A percentile compares a stretch with the other conserved stretches of the same genome.
These are phyloP conservation scores for Psettodes erumei DNA, from an alignment of 2,113 vertebrate species.

Conservation along the genomic window DNA sequence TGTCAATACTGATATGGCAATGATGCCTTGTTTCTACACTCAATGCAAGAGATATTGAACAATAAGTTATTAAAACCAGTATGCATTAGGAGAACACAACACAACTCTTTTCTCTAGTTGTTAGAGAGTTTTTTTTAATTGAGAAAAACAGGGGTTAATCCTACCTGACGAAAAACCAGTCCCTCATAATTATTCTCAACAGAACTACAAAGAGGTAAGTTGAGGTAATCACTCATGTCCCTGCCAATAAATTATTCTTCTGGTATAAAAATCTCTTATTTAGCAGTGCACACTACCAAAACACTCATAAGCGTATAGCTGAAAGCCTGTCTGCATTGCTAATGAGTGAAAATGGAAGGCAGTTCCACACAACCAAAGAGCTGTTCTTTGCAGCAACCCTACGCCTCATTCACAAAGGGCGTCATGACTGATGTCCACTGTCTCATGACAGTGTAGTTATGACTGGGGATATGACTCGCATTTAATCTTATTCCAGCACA, in stretches of 20 bases:
- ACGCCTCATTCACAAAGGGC: neutral
- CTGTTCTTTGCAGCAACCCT: slow-evolving; percentile 9
- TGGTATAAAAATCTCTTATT: slow-evolving; percentile 49
- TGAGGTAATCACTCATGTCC: neutral
- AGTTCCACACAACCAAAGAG: slow-evolving; percentile 26
- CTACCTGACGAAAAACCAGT: neutral
- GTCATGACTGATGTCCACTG: slow-evolving; percentile 30
- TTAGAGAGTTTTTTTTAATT: neutral
- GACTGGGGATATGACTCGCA: slow-evolving; percentile 24
- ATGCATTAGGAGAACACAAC: neutral
- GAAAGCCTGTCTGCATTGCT: slow-evolving; percentile 44
- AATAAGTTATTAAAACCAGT: neutral
- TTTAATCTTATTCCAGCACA: slow-evolving; percentile 50
- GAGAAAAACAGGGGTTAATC: neutral
- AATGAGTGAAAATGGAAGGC: slow-evolving; percentile 14
- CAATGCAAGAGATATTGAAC: slow-evolving; percentile 16
- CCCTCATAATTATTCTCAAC: slow-evolving; percentile 9
- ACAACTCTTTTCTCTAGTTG: neutral
- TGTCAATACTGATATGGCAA: slow-evolving; percentile 46
- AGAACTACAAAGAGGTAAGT: slow-evolving; percentile 16
- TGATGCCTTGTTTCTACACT: slow-evolving; percentile 25
- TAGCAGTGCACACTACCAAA: slow-evolving; percentile 21
- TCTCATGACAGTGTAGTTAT: slow-evolving; percentile 29
- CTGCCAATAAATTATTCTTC: slow-evolving; percentile 33
- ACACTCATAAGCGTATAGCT: slow-evolving; percentile 36